Percentiles rank a stretch among this genome's conserved stretches.
Evolutionary conservation across 2,888 invertebrate species (phyloP).

Genomic region (Sphaerophoria rueppellii): DNA sequence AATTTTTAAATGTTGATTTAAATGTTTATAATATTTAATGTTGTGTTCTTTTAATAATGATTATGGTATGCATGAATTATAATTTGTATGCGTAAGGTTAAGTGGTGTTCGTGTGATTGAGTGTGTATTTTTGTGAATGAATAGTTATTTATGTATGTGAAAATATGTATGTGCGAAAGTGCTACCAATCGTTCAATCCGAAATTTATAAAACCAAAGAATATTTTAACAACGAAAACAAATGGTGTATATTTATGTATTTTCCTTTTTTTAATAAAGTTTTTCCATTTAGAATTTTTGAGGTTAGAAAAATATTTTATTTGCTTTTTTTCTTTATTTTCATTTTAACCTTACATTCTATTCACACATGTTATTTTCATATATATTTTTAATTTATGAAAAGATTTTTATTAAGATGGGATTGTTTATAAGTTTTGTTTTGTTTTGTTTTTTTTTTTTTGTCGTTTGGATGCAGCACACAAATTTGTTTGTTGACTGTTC

Average conservation of each 20-base stretch:
- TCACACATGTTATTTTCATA: slow-evolving; percentile 60
- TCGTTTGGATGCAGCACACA: slow-evolving; percentile 33
- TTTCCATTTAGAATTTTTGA: slow-evolving; percentile 21
- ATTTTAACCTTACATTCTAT: slow-evolving; percentile 58
- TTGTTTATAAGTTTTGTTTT: slow-evolving; percentile 27
- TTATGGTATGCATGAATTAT: not conserved
- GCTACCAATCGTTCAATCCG: not conserved
- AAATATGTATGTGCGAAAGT: no score
- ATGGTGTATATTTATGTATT: slow-evolving; percentile 27
- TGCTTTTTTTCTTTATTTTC: slow-evolving; percentile 27
- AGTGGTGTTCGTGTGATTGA: no score
- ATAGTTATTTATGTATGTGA: slow-evolving; percentile 28
- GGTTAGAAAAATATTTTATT: slow-evolving; percentile 66
- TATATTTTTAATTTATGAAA: slow-evolving; percentile 40
- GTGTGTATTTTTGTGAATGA: no score
- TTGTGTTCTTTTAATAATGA: not conserved
- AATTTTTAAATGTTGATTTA: slow-evolving; percentile 40
- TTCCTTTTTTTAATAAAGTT: slow-evolving; percentile 13
- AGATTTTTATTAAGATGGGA: slow-evolving; percentile 60
- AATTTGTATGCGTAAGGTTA: slow-evolving; percentile 17
- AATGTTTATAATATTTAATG: slow-evolving; percentile 20
- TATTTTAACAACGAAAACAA: slow-evolving; percentile 6
- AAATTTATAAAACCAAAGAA: not conserved
- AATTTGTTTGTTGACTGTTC: slow-evolving; percentile 32
- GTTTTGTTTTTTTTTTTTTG: slow-evolving; percentile 1